A percentile compares a stretch with the other conserved stretches of the same genome.
These are phyloP conservation scores for Peromyscus melanophrys DNA, from an alignment of 2,797 vertebrate species.

Conservation along the genomic window DNA sequence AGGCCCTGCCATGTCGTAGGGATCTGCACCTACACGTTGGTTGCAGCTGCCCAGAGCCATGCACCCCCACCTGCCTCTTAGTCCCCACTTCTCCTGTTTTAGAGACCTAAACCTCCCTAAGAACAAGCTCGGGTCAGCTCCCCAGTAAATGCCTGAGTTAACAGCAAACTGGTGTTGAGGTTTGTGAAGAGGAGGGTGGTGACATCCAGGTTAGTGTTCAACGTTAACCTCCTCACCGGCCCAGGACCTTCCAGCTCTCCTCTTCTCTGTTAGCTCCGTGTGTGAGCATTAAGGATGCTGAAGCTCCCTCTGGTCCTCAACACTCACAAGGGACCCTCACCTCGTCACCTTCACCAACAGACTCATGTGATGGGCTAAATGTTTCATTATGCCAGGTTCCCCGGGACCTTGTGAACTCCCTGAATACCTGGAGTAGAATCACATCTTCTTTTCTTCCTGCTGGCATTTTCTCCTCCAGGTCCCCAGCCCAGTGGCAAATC, in stretches of 20 bases:
- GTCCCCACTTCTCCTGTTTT: neutral
- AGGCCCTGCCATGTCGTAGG: neutral
- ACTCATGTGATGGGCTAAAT: too few relatives aligned
- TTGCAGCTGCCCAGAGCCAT: neutral
- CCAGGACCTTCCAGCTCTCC: neutral
- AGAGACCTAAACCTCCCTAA: neutral
- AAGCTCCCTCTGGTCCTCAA: neutral
- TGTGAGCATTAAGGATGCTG: too few relatives aligned
- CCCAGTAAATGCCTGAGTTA: neutral
- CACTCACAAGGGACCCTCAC: neutral
- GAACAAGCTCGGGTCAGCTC: neutral
- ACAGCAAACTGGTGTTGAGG: neutral
- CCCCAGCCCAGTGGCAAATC: too few relatives aligned
- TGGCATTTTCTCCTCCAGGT: neutral
- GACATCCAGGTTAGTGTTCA: neutral
- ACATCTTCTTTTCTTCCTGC: neutral
- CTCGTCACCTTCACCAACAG: fast-evolving
- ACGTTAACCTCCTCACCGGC: neutral
- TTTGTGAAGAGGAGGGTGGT: neutral
- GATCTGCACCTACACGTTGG: neutral
- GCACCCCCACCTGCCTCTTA: neutral
- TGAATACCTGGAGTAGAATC: neutral
- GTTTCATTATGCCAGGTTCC: neutral
- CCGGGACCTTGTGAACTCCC: neutral
- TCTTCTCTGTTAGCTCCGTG: neutral